Evolutionary conservation across 2,113 vertebrate species (phyloP), one percentile per base, ranked within the genome.

Genomic region (Ellobius talpinus): DNA sequence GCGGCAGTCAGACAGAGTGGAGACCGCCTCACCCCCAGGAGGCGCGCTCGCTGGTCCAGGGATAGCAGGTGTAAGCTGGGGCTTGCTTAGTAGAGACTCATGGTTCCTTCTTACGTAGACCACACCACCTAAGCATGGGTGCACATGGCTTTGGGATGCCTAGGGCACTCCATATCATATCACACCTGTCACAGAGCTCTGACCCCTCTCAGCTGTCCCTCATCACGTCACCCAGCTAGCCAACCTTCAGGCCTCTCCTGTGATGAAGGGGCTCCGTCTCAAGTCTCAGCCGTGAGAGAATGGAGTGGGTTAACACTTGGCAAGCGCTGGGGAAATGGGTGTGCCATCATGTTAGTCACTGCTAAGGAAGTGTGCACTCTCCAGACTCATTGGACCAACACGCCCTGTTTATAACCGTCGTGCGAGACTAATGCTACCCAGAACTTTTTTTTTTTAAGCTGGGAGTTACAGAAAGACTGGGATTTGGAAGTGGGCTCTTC

Each of bases 71-170:
- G n/a, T 29, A 42, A 4, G 1, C 87, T 1, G 2, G 39, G 72
- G 12, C 68, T n/a, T 6, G 33, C 42, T 17, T 52, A 19, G 81
- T 10, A 42, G 55, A 0, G 36, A 16, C 26, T 45, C 29, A 4
- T 1, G 13, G 50, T 26, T 45, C 55, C 16, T 13, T 42, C 39
- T 12, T 19, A 14, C 26, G 8, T 11, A 29, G 52, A 47, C 65
- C 12, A 7, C 3, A 5, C 26, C 17, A 1, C 29, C 45, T 24
- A 21, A 16, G 50, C 0, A 24, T 29, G 31, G 31, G 17, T 36
- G 17, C 1, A 8, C 2, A 0, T 24, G 50, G 72, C 24, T 0
- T 4, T 1, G 10, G 16, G 4, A 31, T 26, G 1, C 0, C 21
- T 19, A 17, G 13, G 45, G n/a, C 3, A 5, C 0, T 33, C 19